Evolutionary conservation across 2,888 invertebrate genomes (phyloP).

Genomic region (Andrena bucephala): DNA sequence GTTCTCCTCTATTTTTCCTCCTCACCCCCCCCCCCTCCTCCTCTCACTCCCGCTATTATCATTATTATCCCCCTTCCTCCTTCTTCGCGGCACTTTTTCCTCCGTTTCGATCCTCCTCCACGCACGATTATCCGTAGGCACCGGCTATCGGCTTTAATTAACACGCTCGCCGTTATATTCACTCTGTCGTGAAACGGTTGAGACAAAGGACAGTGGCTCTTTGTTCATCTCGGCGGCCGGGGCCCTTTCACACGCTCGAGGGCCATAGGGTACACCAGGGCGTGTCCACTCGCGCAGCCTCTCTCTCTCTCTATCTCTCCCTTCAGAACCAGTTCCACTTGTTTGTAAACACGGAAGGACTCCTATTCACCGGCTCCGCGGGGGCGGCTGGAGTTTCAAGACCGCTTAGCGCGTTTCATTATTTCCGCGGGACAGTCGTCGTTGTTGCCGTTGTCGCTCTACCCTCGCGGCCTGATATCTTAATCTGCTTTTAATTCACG

Average conservation of each 20-base stretch:
- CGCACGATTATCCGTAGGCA: constrained; percentile 53
- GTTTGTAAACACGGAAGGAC: constrained; percentile 75
- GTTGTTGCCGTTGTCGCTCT: constrained; percentile 27
- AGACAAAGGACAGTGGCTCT: constrained; percentile 73
- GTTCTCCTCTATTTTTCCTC: constrained; percentile 9
- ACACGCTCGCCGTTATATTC: constrained; percentile 71
- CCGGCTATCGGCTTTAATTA: constrained; percentile 69
- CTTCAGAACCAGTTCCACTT: constrained; percentile 74
- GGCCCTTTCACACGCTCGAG: constrained; percentile 72
- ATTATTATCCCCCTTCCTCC: not conserved
- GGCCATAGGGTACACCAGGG: constrained; percentile 61
- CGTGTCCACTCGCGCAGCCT: constrained; percentile 68
- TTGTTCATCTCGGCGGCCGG: constrained; percentile 67
- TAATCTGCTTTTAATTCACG: constrained; percentile 59
- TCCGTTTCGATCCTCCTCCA: constrained; percentile 26
- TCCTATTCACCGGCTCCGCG: constrained; percentile 52
- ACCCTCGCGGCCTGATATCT: constrained; percentile 35
- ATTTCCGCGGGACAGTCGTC: constrained; percentile 42
- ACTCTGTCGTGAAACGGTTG: constrained; percentile 63
- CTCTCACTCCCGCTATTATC: not conserved
- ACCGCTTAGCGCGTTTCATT: constrained; percentile 60
- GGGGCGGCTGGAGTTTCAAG: constrained; percentile 55
- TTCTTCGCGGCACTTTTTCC: constrained; percentile 13
- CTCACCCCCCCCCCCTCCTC: too few relatives aligned
- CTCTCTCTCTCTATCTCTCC: constrained; percentile 35